phyloP scores from a whole-genome alignment of 1,140 invertebrate genomes.

The Drosophila pandora region DNA sequence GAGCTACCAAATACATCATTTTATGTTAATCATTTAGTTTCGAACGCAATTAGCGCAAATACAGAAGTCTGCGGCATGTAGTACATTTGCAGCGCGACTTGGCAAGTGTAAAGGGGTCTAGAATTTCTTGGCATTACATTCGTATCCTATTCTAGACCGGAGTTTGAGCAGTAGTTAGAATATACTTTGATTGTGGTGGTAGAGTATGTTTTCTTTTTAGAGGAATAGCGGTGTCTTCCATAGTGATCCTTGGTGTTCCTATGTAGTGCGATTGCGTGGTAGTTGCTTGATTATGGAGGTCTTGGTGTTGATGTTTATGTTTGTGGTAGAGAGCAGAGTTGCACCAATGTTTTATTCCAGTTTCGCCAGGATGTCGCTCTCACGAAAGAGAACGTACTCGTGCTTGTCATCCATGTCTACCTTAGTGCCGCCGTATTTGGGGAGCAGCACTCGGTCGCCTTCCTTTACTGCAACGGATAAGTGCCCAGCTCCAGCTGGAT shows the following conservation, averaged over 20 bases:
- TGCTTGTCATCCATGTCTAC: slow-evolving; percentile 89
- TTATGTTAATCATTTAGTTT: slow-evolving; percentile 73
- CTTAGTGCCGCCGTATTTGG: slow-evolving; percentile 99
- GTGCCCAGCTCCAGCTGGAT: slow-evolving; percentile 93
- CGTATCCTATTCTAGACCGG: too few species aligned
- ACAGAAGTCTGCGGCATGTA: background rate
- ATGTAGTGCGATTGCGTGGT: background rate
- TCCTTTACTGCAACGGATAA: slow-evolving; percentile 93
- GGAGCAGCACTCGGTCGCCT: slow-evolving; percentile 97
- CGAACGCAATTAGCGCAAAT: slow-evolving; percentile 59
- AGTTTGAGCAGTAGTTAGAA: too few species aligned
- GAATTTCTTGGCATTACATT: too few species aligned
- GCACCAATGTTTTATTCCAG: slow-evolving; percentile 84
- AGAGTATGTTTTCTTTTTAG: too few species aligned
- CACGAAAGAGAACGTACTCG: slow-evolving; percentile 97
- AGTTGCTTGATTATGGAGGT: too few species aligned
- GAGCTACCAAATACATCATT: slow-evolving; percentile 72
- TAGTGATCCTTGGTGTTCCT: background rate
- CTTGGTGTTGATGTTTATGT: too few species aligned
- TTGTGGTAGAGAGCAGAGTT: background rate
- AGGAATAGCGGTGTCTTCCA: too few species aligned
- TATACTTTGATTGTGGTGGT: too few species aligned
- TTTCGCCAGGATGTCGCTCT: slow-evolving; percentile 98
- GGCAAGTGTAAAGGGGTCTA: too few species aligned
- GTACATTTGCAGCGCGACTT: too few species aligned